Base-by-base conservation (phyloP, 2,113 vertebrate species). In the Anguilla rostrata region DNA sequence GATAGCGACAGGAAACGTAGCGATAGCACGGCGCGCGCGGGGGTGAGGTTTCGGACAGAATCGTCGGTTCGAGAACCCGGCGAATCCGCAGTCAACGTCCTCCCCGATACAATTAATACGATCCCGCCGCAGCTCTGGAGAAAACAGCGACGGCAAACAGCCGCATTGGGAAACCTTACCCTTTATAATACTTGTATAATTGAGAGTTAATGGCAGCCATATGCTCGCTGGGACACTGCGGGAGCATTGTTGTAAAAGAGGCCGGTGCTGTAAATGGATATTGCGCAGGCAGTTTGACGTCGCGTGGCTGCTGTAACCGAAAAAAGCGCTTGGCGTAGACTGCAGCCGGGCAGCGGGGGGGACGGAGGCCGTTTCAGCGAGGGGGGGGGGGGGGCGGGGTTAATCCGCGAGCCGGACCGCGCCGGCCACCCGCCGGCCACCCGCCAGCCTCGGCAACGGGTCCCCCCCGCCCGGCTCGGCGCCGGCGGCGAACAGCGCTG, bases 161-260 rank as follows among this genome's bases (percentile, higher is more conserved):
- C 78, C 41, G 78, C 78, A 80, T 80, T 29, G 15, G 29, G 78
- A 80, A 80, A 40, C 39, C 78, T 80, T 41, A 80, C 41, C 78
- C 78, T 80, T 80, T 41, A 41, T 39, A 34, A 80, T 80, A 80
- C 78, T 75, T 75, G 71, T 15, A 80, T 41, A 80, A 92, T 92
- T 92, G 92, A 93, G 94, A 92, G 93, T 90, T 91, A 91, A 92
- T 92, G 93, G 92, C 92, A 93, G 90, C 93, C 94, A 93, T 93
- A 93, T 94, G 94, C 90, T 89, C 90, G 75, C 88, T 89, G 88
- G 90, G 89, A 88, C 20, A 63, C 88, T 84, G 90, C 92, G 87
- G 90, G 90, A 90, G 89, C 93, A 87, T 92, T 91, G 93, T 75
- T n/a, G n/a, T 93, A 90, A 91, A 87, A 89, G 89, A 86, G 89